phyloP scores from a whole-genome alignment of 2,888 invertebrate species.

The Blastobasis adustella region DNA sequence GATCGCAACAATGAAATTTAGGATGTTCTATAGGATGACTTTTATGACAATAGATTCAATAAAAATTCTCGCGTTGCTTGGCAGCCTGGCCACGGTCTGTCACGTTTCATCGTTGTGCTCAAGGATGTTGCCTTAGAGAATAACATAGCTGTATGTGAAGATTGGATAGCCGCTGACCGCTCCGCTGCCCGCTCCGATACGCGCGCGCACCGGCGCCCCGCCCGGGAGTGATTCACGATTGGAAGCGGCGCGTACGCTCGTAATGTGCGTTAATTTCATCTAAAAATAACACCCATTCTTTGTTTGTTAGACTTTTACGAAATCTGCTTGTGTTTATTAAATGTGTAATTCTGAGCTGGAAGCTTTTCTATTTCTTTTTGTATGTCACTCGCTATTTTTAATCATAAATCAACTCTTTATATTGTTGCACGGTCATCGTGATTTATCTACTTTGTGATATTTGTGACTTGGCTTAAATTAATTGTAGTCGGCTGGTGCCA shows the following conservation, averaged over 20 bases:
- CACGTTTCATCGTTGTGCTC: no score
- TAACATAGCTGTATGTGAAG: no score
- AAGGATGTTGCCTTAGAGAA: no score
- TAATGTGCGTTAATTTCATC: constrained; percentile 72
- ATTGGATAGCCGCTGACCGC: no score
- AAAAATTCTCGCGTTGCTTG: no score
- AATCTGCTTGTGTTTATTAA: constrained; percentile 52
- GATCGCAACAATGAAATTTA: no score
- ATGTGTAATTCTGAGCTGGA: constrained; percentile 12
- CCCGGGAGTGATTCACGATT: constrained; percentile 56
- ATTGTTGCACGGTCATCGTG: background rate
- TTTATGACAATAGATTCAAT: no score
- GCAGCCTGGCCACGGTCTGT: no score
- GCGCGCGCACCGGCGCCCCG: constrained; percentile 26
- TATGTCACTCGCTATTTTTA: constrained; percentile 2
- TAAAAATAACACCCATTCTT: constrained; percentile 70
- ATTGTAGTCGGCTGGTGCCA: no score
- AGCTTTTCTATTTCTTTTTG: background rate
- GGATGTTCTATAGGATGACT: no score
- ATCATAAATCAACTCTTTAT: background rate
- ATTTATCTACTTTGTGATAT: no score
- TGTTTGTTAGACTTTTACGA: constrained; percentile 68
- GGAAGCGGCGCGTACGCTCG: constrained; percentile 54
- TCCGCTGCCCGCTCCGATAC: background rate
- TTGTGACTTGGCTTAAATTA: no score